Base-by-base conservation (phyloP, 2,797 vertebrate species). In the Vireo griseus region DNA sequence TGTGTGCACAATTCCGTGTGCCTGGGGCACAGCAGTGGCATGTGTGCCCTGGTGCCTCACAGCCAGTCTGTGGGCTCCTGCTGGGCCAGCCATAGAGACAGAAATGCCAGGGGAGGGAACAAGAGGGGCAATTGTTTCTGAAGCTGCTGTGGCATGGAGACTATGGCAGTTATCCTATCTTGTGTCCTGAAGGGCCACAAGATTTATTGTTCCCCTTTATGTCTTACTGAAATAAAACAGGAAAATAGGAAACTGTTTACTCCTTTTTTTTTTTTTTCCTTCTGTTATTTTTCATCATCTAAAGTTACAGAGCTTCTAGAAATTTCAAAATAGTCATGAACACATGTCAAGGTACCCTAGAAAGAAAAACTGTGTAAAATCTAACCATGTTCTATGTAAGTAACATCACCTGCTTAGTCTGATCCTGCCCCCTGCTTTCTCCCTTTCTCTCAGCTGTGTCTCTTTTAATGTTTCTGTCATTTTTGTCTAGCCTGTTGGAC, bases 351-450 rank as follows among this genome's bases (percentile, higher is more conserved):
- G 26, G 20, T 35, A 61, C 16, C 12, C 33, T 29, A 28, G 33
- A 62, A 85, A 51, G 20, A 22, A 86, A 52, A 90, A 11, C 6
- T 21, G 28, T 45, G 48, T 76, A 39, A 84, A 87, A 63, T 40
- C 17, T 80, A 51, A 66, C 14, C 3, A 5, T 17, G 5, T 51
- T 68, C 9, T 18, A 8, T 24, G 31, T 29, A 68, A 52, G 9
- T 25, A 65, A 55, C 26, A 26, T 65, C 47, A 26, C 16, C 20
- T 18, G 4, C 28, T 62, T 54, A 13, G 10, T 37, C 28, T 90
- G 25, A 47, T 8, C 11, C 18, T 6, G 3, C 4, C 2, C 9
- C 4, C 3, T 1, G 2, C 26, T 73, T 33, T 40, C 17, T 35
- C 29, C 48, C 15, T 67, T n/a, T 69, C 16, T 37, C 28, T 69